Evolutionary conservation across 1,140 invertebrate genomes (phyloP).

Genomic region (Watersipora subatra): DNA sequence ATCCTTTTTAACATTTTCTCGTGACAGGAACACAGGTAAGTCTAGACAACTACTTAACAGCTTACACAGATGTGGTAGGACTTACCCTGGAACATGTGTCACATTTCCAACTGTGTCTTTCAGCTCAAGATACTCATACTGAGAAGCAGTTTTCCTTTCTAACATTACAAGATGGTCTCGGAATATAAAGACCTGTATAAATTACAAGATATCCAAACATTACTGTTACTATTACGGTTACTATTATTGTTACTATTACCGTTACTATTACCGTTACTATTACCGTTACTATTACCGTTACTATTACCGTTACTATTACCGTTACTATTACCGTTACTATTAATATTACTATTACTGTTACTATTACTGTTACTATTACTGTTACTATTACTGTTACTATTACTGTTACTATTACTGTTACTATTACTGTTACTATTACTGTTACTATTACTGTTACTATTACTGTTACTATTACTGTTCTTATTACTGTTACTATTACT

Average conservation of each 20-base stretch:
- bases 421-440: neutral
- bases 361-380: neutral
- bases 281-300: neutral
- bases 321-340: neutral
- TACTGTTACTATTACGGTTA: neutral
- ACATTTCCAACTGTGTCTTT: slow-evolving; percentile 26
- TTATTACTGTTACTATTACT: neutral
- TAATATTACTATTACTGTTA: slow-evolving; percentile 1
- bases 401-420: neutral
- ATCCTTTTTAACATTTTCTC: too few species aligned
- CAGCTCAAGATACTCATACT: slow-evolving; percentile 28
- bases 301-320: neutral
- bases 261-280: neutral
- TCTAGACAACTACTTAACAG: too few species aligned
- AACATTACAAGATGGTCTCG: slow-evolving; percentile 24
- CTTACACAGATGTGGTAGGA: too few species aligned
- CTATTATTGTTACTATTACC: neutral
- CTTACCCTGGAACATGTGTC: slow-evolving; percentile 27
- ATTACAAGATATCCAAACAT: neutral
- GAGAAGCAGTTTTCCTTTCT: slow-evolving; percentile 19
- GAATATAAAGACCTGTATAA: slow-evolving; percentile 27
- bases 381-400: neutral
- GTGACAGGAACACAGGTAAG: too few species aligned
- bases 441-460: neutral
- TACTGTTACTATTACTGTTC: neutral